These are phyloP conservation scores for Lamprologus speciosus DNA, from an alignment of 2,113 vertebrate genomes.

Conservation along the genomic window DNA sequence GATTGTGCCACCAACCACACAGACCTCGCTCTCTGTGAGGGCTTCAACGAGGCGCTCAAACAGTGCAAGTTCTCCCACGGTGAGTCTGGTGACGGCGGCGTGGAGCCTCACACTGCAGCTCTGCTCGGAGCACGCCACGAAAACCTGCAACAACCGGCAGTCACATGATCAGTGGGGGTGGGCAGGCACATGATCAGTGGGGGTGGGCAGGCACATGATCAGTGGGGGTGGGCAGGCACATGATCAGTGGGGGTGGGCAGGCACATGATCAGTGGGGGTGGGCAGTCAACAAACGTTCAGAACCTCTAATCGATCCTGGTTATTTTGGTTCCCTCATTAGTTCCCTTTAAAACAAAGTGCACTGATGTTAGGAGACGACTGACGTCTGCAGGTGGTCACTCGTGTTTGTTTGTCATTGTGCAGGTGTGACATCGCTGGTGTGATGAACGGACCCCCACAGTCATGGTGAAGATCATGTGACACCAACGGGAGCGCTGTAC, in stretches of 20 bases:
- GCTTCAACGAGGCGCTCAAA: constrained; percentile 89
- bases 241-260: neutral
- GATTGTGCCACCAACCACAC: constrained; percentile 84
- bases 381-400: neutral
- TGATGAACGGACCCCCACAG: neutral
- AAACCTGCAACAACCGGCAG: neutral
- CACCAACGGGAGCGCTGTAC: neutral
- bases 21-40: constrained; percentile 87
- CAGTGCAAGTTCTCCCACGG: constrained; percentile 86
- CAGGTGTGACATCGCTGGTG: constrained; percentile 65
- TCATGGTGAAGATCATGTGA: neutral
- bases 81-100: constrained; percentile 23
- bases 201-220: neutral
- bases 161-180: neutral
- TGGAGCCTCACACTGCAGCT: too few species aligned
- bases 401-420: neutral
- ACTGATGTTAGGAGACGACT: rapidly evolving
- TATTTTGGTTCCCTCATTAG: neutral
- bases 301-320: neutral
- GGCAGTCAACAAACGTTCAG: neutral
- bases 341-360: neutral
- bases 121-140: neutral
- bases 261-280: neutral
- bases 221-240: neutral
- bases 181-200: neutral